These are phyloP conservation scores for Ceratosolen fusciceps DNA, from an alignment of 1,140 invertebrate genomes.

Conservation along the genomic window DNA sequence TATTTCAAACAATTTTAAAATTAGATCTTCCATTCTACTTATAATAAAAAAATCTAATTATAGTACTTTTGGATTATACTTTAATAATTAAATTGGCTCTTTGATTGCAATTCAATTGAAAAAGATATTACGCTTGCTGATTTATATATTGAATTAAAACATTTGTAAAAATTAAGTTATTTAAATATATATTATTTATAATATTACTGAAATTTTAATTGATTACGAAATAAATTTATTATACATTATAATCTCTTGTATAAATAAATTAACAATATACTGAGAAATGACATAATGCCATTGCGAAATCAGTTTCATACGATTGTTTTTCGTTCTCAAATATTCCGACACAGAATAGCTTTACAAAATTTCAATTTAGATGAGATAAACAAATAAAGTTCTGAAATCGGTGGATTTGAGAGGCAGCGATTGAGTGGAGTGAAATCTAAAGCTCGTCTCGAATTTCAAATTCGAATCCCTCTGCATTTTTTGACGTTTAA, in stretches of 20 bases:
- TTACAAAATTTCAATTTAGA: background rate
- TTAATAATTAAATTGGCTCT: no score
- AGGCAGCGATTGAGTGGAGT: no score
- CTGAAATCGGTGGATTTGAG: background rate
- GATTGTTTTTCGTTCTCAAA: background rate
- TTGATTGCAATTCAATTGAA: no score
- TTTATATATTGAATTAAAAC: background rate
- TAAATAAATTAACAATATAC: background rate
- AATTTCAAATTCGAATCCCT: background rate
- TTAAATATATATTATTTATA: background rate
- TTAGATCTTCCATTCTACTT: background rate
- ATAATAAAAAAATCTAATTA: background rate
- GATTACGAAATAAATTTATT: background rate
- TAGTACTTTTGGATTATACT: no score
- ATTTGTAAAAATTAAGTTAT: background rate
- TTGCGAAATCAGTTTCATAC: background rate
- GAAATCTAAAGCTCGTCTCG: no score
- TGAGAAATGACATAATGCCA: background rate
- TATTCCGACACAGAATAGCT: background rate
- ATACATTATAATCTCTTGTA: background rate
- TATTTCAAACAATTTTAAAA: background rate
- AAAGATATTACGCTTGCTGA: no score
- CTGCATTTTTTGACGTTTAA: constrained; percentile 10
- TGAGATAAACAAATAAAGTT: constrained; percentile 14
- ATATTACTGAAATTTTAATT: background rate